A percentile compares a stretch with the other conserved stretches of the same genome.
Evolutionary conservation across 2,797 vertebrate genomes (phyloP).

Genomic region (Arnoldichthys spilopterus): DNA sequence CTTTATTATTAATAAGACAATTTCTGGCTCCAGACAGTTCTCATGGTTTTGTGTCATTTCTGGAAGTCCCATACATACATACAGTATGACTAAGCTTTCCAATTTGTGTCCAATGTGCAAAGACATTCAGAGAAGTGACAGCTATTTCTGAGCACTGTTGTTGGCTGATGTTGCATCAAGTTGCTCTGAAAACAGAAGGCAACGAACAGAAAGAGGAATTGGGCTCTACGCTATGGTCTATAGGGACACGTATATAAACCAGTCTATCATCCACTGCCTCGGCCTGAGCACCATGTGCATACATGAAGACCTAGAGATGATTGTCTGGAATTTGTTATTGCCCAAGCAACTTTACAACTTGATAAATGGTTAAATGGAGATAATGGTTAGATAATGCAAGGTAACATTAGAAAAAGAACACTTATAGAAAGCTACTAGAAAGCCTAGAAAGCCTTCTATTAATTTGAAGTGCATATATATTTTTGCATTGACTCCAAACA

Average conservation of each 20-base stretch:
- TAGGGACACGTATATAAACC: not conserved
- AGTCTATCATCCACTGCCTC: not conserved
- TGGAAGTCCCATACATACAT: not conserved
- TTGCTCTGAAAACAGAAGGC: not conserved
- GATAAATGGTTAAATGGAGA: too few species aligned
- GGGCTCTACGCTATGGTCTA: not conserved
- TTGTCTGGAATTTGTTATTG: not conserved
- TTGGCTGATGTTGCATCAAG: not conserved
- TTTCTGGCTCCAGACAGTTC: not conserved
- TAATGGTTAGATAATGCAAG: too few species aligned
- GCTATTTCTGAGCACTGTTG: not conserved
- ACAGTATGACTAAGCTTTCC: not conserved
- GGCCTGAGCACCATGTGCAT: not conserved
- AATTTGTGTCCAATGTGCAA: not conserved
- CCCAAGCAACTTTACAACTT: not conserved
- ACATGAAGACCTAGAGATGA: not conserved
- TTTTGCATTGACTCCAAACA: too few species aligned
- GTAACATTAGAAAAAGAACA: too few species aligned
- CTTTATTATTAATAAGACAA: not conserved
- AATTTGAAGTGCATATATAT: too few species aligned
- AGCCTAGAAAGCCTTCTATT: too few species aligned
- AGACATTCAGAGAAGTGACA: not conserved
- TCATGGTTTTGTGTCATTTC: not conserved
- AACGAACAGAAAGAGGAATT: conserved; percentile 1
- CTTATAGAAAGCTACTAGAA: too few species aligned